phyloP scores from a whole-genome alignment of 23 tunicate genomes.

The Ascidia mentula region DNA sequence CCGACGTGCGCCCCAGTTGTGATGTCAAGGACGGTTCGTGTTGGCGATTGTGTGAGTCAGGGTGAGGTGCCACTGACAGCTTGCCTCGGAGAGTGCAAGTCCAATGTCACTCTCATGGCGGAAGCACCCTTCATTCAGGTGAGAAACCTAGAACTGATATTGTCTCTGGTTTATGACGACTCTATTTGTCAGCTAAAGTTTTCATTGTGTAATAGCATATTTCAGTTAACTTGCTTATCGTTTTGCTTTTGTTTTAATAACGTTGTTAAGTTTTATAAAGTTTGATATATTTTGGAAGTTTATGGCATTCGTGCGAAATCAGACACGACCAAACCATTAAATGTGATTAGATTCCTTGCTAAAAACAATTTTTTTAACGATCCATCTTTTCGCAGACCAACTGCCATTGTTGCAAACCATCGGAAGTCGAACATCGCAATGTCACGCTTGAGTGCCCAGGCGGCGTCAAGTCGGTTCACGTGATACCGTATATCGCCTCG shows the following conservation, averaged over 20 bases:
- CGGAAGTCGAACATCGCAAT: conserved; percentile 38
- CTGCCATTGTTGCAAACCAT: conserved; percentile 93
- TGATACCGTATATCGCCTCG: conserved; percentile 42
- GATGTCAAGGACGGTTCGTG: not conserved
- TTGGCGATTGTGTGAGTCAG: conserved; percentile 52
- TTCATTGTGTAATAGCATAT: no score
- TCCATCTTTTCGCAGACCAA: conserved; percentile 36
- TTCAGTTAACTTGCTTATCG: no score
- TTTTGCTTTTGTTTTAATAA: no score
- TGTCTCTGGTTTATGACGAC: no score
- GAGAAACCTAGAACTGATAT: no score
- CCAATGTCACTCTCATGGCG: conserved; percentile 49
- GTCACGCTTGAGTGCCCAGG: conserved; percentile 52
- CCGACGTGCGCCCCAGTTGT: conserved; percentile 46
- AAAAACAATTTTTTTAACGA: no score
- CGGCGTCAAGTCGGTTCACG: conserved; percentile 22
- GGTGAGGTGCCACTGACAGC: conserved; percentile 65
- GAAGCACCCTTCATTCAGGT: conserved; percentile 81
- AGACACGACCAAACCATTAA: no score
- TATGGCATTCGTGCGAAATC: no score
- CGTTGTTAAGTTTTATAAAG: no score
- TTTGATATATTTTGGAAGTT: no score
- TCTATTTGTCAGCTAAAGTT: no score
- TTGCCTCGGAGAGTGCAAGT: conserved; percentile 71
- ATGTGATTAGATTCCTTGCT: not conserved